phyloP scores from a whole-genome alignment of 2,797 vertebrate species.

The Sebastes itinus region DNA sequence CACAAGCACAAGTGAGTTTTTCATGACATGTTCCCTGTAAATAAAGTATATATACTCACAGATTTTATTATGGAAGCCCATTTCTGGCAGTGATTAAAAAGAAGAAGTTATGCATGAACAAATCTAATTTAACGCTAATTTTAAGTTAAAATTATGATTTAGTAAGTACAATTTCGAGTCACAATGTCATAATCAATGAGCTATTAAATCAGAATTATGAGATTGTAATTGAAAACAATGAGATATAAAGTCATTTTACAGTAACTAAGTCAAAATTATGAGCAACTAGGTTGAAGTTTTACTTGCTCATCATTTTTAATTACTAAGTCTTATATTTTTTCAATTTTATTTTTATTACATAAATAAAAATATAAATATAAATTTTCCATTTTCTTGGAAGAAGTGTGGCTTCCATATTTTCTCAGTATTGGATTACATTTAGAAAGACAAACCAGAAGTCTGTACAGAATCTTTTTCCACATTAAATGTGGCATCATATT shows the following conservation, averaged over 20 bases:
- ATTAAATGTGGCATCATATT: neutral
- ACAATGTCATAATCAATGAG: neutral
- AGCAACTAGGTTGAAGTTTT: neutral
- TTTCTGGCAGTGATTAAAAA: neutral
- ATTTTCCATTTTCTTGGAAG: neutral
- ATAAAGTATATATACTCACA: neutral
- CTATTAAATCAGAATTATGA: too few species aligned
- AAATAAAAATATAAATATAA: too few species aligned
- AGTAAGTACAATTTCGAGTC: fast-evolving
- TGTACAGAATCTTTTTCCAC: neutral
- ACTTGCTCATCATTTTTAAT: neutral
- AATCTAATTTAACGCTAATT: fast-evolving
- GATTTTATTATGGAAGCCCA: neutral
- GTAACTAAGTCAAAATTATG: neutral
- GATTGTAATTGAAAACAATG: too few species aligned
- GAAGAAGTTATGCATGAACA: too few species aligned
- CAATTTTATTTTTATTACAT: neutral
- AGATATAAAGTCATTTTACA: too few species aligned
- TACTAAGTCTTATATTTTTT: neutral
- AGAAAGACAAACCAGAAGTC: neutral
- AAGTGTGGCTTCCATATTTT: neutral
- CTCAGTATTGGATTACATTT: neutral
- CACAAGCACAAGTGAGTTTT: too few species aligned
- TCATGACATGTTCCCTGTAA: neutral
- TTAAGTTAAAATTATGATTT: neutral